Evolutionary conservation across 2,113 vertebrate species (phyloP).

Genomic region (Brachyhypopomus gauderio): DNA sequence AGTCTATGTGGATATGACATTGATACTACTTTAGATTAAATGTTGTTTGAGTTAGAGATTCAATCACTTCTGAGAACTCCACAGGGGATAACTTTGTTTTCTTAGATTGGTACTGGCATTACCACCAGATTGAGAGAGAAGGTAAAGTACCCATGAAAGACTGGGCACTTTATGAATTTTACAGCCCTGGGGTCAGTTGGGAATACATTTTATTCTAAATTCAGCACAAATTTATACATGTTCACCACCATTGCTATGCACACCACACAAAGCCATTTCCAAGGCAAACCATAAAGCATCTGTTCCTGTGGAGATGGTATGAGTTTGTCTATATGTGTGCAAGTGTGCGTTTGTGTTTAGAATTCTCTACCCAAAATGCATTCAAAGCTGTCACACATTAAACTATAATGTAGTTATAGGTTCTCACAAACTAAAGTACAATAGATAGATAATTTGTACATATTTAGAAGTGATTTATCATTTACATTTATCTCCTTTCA

Average conservation of each 20-base stretch:
- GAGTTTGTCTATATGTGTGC: constrained; percentile 13
- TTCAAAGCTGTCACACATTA: neutral
- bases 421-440: too few species aligned
- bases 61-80: constrained; percentile 30
- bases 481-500: too few species aligned
- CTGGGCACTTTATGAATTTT: constrained; percentile 55
- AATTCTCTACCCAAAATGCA: neutral
- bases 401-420: too few species aligned
- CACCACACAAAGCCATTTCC: constrained; percentile 50
- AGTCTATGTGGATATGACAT: constrained; percentile 14
- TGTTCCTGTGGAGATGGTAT: constrained; percentile 31
- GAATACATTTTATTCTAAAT: constrained; percentile 53
- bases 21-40: constrained; percentile 40
- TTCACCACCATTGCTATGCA: constrained; percentile 53
- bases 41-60: constrained; percentile 45
- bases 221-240: constrained; percentile 47
- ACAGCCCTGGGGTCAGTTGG: constrained; percentile 50
- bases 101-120: constrained; percentile 21
- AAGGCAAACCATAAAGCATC: constrained; percentile 46
- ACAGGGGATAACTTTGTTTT: constrained; percentile 35
- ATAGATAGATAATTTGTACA: too few species aligned
- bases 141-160: constrained; percentile 54
- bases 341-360: too few species aligned
- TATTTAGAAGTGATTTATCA: too few species aligned
- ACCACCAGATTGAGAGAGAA: constrained; percentile 36